These are phyloP conservation scores for Melanogrammus aeglefinus DNA, from an alignment of 2,797 vertebrate species.

Conservation along the genomic window DNA sequence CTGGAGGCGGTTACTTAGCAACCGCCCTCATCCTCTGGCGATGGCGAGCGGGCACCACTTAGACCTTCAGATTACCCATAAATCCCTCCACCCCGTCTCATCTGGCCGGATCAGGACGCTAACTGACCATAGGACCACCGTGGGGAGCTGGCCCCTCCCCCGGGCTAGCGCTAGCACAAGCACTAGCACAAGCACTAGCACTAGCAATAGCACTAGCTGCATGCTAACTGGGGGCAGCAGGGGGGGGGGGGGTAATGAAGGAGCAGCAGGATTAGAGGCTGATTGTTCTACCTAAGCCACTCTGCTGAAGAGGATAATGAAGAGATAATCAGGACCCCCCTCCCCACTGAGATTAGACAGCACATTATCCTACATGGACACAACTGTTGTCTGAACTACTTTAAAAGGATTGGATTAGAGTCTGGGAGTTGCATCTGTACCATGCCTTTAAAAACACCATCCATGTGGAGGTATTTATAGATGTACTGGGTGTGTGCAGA, in stretches of 20 bases:
- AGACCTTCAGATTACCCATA: slow-evolving; percentile 64
- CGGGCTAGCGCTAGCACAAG: not conserved
- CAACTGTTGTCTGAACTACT: slow-evolving; percentile 75
- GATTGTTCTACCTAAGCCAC: slow-evolving; percentile 40
- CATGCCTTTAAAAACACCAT: slow-evolving; percentile 27
- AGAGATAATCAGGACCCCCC: not conserved
- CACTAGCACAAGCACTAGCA: too few relatives aligned
- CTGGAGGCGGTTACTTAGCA: slow-evolving; percentile 58
- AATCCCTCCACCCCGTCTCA: slow-evolving; percentile 41
- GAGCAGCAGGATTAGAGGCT: slow-evolving; percentile 6
- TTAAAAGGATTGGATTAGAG: slow-evolving; percentile 72
- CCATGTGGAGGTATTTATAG: too few relatives aligned
- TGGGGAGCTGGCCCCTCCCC: not conserved
- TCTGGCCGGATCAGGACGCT: slow-evolving; percentile 31
- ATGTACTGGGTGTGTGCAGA: too few relatives aligned
- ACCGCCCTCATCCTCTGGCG: slow-evolving; percentile 10
- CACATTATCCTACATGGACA: slow-evolving; percentile 67
- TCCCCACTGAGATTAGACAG: slow-evolving; percentile 62
- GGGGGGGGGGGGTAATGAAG: not conserved
- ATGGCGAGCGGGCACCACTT: slow-evolving; percentile 43
- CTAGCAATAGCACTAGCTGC: slow-evolving; percentile 29
- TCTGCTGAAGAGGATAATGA: slow-evolving; percentile 38
- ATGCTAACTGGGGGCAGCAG: slow-evolving; percentile 45
- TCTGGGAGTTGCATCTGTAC: slow-evolving; percentile 24
- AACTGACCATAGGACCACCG: slow-evolving; percentile 45